Base-by-base conservation (phyloP, 30 jellyfish, hydroid and myxozoan species). In the Mastigias papua region DNA sequence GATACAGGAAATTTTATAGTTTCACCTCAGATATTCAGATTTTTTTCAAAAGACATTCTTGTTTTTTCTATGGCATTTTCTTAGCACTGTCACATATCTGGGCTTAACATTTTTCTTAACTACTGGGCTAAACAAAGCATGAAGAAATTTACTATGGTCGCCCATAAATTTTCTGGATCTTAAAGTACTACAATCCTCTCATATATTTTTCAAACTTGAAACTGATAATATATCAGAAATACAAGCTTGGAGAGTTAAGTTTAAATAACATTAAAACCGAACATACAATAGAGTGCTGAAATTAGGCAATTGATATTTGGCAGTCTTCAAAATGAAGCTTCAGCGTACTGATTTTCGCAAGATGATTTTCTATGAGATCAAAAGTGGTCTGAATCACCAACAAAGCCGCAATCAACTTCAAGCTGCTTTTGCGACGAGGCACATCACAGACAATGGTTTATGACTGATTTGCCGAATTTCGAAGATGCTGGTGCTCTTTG, bases 391-490 rank as follows among this genome's bases (percentile, higher is more conserved):
- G 26, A 73, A 35, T 27, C 84, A 73, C n/a, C 42, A 73, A 71
- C 84, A 73, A 34, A 73, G 84, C 48, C 51, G n/a, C 31, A 30
- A 46, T 13, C 70, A 25, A 35, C 84, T 73, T 25, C 70, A 69
- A 69, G 0, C 28, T 28, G 62, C 81, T 33, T 69, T 69, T 11
- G 81, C 62, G n/a, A 33, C 31, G 81, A 69, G 16, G 81, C 81
- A 25, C 70, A 64, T 48, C 71, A 48, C 13, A 71, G 48, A 35
- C 84, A 42, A 48, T 46, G 4, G 71, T 73, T 42, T 73, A 73
- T 30, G 84, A 37, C 84, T 35, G 84, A 48, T 35, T 73, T 73
- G 48, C 70, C 22, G 71, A 73, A 70, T 70, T 70, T 70, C 81
- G 30, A 28, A 70, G 81, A n/a, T 20, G 81, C 65, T 0, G 84